These are phyloP conservation scores for Palaemon carinicauda DNA, from an alignment of 1,140 invertebrate genomes.

Conservation along the genomic window DNA sequence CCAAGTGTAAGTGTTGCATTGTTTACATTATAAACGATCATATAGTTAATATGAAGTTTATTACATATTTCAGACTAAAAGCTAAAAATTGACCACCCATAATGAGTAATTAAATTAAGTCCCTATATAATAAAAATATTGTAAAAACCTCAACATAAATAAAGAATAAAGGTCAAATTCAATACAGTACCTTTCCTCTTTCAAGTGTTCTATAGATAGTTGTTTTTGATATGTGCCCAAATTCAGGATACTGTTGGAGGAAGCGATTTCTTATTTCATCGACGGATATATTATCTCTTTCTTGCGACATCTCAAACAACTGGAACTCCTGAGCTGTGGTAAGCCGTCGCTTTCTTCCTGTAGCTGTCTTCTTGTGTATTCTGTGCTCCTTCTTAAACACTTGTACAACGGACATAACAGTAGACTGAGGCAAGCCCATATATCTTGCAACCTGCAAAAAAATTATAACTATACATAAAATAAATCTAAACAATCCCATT, in stretches of 20 bases:
- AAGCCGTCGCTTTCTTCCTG: slow-evolving; percentile 52
- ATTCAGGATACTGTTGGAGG: slow-evolving; percentile 52
- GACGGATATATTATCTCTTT: slow-evolving; percentile 57
- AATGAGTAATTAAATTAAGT: no score
- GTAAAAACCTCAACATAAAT: no score
- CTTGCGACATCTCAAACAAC: slow-evolving; percentile 58
- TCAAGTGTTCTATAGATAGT: slow-evolving; percentile 58
- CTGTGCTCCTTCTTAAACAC: slow-evolving; percentile 58
- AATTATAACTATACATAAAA: no score
- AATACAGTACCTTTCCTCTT: slow-evolving; percentile 50
- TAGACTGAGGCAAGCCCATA: slow-evolving; percentile 58
- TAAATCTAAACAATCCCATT: no score
- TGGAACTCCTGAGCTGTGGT: slow-evolving; percentile 58
- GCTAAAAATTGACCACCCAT: no score
- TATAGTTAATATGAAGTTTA: no score
- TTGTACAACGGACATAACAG: slow-evolving; percentile 58
- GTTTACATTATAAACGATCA: no score
- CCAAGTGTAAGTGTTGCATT: no score
- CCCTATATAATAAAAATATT: no score
- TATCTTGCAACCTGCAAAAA: slow-evolving; percentile 51
- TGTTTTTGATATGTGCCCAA: slow-evolving; percentile 58
- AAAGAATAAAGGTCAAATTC: neutral
- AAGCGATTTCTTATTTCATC: slow-evolving; percentile 56
- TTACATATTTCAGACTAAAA: no score
- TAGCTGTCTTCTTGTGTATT: slow-evolving; percentile 59